A percentile compares a stretch with the other conserved stretches of the same genome.
Conservation (phyloP, 2,797 vertebrate species). For the Tenualosa thibaudeaui region DNA sequence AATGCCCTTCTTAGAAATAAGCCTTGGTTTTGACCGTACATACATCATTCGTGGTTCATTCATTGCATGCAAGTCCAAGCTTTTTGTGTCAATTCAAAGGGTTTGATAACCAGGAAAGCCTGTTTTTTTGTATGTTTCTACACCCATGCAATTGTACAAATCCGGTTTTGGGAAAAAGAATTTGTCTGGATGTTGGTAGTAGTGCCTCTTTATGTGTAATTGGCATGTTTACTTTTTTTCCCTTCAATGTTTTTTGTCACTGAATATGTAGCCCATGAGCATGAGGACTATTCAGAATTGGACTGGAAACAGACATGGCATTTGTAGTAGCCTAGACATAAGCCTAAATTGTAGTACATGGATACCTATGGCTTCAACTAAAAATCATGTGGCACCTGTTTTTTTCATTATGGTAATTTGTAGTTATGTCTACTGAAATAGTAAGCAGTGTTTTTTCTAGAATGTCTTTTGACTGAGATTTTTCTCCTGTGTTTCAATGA, state of each 20-base stretch:
- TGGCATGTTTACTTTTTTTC: neutral
- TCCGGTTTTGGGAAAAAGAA: neutral
- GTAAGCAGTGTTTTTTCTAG: neutral
- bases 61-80: constrained; percentile 5
- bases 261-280: neutral
- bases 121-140: neutral
- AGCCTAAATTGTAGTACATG: neutral
- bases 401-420: neutral
- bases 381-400: neutral
- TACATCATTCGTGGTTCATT: constrained; percentile 13
- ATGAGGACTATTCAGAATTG: neutral
- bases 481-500: neutral
- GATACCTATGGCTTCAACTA: neutral
- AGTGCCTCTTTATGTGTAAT: neutral
- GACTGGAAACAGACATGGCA: neutral
- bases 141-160: neutral
- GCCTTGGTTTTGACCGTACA: neutral
- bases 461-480: neutral
- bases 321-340: neutral
- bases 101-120: neutral
- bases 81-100: constrained; percentile 3
- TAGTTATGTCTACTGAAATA: neutral
- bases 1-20: neutral
- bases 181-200: neutral
- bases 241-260: neutral